A percentile compares a stretch with the other conserved stretches of the same genome.
Conservation (phyloP, 2,888 invertebrate species). For the Lottia scabra region DNA sequence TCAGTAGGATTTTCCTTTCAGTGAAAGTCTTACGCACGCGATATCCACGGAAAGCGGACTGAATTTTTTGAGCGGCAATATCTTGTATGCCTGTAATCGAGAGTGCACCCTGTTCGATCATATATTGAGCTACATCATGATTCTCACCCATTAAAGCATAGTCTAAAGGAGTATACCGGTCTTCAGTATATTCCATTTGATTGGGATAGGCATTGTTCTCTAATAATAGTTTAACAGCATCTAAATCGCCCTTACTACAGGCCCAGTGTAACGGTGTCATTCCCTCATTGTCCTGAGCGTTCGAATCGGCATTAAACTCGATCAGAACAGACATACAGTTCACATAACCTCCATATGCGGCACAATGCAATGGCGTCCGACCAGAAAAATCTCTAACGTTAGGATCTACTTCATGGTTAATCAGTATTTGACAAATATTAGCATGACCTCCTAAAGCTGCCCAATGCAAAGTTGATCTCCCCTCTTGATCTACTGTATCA, state of each 20-base stretch:
- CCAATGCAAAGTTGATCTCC: constrained; percentile 68
- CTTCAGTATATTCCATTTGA: constrained; percentile 68
- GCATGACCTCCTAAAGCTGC: constrained; percentile 69
- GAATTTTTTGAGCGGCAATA: constrained; percentile 68
- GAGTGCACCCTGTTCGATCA: constrained; percentile 67
- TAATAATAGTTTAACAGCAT: constrained; percentile 67
- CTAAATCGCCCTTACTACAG: constrained; percentile 67
- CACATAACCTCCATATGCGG: constrained; percentile 67
- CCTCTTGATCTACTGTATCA: constrained; percentile 65
- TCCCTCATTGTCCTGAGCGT: constrained; percentile 67
- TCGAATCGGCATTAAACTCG: constrained; percentile 65
- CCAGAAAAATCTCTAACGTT: constrained; percentile 66
- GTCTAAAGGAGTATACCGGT: constrained; percentile 68
- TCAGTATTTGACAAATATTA: constrained; percentile 68
- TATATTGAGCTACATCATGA: constrained; percentile 67
- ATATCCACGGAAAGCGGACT: constrained; percentile 66
- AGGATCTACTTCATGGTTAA: constrained; percentile 65
- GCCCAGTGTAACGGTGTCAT: constrained; percentile 69
- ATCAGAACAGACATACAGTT: constrained; percentile 69
- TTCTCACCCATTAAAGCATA: constrained; percentile 68
- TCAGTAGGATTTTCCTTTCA: constrained; percentile 65
- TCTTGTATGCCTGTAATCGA: constrained; percentile 68
- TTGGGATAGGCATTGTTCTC: constrained; percentile 67
- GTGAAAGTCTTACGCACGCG: constrained; percentile 65
- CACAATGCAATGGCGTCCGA: constrained; percentile 68